These are phyloP conservation scores for Neotoma lepida DNA, from an alignment of 2,113 vertebrate species.

Conservation along the genomic window DNA sequence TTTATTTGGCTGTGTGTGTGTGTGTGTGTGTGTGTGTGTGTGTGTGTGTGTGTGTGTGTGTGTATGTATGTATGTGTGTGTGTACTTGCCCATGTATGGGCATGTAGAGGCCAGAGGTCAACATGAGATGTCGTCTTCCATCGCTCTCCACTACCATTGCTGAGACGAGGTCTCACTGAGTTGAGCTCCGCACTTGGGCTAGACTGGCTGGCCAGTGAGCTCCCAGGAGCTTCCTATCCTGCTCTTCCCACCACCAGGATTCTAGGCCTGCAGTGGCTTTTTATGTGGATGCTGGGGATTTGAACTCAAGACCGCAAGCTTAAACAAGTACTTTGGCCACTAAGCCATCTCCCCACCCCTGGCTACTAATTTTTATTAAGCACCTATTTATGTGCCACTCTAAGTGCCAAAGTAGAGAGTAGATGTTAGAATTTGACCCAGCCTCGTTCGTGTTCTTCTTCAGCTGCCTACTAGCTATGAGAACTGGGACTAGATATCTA, in stretches of 20 bases:
- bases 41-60: neutral
- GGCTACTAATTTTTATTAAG: neutral
- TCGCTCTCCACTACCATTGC: neutral
- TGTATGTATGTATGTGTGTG: neutral
- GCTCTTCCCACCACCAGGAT: neutral
- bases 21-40: neutral
- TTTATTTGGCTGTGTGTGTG: neutral
- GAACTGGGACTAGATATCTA: neutral
- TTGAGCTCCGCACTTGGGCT: neutral
- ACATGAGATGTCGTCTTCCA: neutral
- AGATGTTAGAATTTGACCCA: neutral
- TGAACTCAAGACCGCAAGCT: neutral
- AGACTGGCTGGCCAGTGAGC: neutral
- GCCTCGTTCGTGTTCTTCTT: neutral
- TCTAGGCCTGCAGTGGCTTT: neutral
- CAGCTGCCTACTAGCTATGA: neutral
- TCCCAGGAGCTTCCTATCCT: neutral
- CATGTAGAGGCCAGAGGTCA: neutral
- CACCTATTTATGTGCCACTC: neutral
- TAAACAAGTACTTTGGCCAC: neutral
- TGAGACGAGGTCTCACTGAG: neutral
- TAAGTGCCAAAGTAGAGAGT: neutral
- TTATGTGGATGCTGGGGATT: neutral
- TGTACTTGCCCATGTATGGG: neutral
- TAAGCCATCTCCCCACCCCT: neutral